These are phyloP conservation scores for roundworm (Caenorhabditis elegans) DNA, from an alignment of 1,140 invertebrate genomes.

Conservation along the genomic window WBcel235 BX284603.4:8040001-8040500, in stretches of 20 bases:
- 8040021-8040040: slow-evolving; percentile 65
- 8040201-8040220: slow-evolving; percentile 64
- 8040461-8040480: too few relatives aligned
- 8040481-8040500: too few relatives aligned
- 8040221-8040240: slow-evolving; percentile 65
- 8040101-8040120: slow-evolving; percentile 65
- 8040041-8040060: slow-evolving; percentile 64
- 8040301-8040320: slow-evolving; percentile 65
- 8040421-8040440: too few relatives aligned
- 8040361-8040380: slow-evolving; percentile 59
- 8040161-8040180: slow-evolving; percentile 58
- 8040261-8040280: slow-evolving; percentile 66
- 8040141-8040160: slow-evolving; percentile 61
- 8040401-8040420: too few relatives aligned
- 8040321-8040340: slow-evolving; percentile 66
- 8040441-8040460: too few relatives aligned
- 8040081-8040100: slow-evolving; percentile 63
- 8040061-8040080: slow-evolving; percentile 63
- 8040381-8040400: slow-evolving; percentile 45
- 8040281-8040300: slow-evolving; percentile 61
- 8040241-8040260: slow-evolving; percentile 66
- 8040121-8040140: slow-evolving; percentile 65
- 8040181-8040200: slow-evolving; percentile 62
- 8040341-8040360: slow-evolving; percentile 64
- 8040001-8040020: slow-evolving; percentile 60